Evolutionary conservation across 2,113 vertebrate genomes (phyloP).

Genomic region (Eira barbara): DNA sequence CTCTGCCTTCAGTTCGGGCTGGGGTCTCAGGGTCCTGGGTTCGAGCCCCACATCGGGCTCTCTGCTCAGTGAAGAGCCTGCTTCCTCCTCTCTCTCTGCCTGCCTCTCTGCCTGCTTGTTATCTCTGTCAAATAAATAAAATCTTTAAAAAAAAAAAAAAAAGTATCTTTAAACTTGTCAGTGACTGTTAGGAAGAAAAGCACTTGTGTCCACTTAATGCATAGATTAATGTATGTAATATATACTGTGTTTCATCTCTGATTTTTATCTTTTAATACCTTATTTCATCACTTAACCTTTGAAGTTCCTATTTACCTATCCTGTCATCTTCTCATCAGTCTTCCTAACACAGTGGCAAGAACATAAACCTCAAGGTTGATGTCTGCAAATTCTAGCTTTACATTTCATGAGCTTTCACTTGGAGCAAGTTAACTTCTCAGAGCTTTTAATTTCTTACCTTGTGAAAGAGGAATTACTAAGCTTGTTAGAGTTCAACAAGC

Average conservation of each 20-base stretch:
- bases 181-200: neutral
- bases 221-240: neutral
- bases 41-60: too few species aligned
- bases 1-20: too few species aligned
- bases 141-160: neutral
- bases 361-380: neutral
- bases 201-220: neutral
- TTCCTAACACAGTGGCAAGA: neutral
- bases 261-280: neutral
- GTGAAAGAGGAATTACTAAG: slow-evolving; percentile 4
- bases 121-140: too few species aligned
- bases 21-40: too few species aligned
- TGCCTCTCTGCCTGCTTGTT: too few species aligned
- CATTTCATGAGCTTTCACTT: slow-evolving; percentile 36
- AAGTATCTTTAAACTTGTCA: slow-evolving; percentile 5
- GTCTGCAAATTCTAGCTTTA: slow-evolving; percentile 17
- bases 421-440: slow-evolving; percentile 12
- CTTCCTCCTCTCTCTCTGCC: too few species aligned
- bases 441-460: slow-evolving; percentile 24
- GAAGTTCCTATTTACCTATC: neutral
- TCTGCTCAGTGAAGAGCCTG: too few species aligned
- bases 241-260: neutral
- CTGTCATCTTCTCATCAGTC: neutral
- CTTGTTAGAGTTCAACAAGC: neutral
- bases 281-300: slow-evolving; percentile 12